phyloP scores from a whole-genome alignment of 2,888 invertebrate genomes.

The Harpagoxenus sublaevis region DNA sequence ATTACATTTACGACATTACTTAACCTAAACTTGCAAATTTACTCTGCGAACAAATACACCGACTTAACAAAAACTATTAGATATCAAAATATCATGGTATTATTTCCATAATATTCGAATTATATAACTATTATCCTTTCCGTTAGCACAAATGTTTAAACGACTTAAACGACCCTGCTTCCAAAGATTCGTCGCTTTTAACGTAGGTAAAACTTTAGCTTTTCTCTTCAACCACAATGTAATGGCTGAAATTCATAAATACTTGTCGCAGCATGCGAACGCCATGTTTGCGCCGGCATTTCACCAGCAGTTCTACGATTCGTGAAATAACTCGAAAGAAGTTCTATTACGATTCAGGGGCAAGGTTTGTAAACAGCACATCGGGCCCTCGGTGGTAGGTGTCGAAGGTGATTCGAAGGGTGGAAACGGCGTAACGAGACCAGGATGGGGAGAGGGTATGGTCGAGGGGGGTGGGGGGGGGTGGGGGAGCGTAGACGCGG shows the following conservation, averaged over 20 bases:
- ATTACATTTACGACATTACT: background rate
- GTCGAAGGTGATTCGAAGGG: slow-evolving; percentile 73
- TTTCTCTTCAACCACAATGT: slow-evolving; percentile 3
- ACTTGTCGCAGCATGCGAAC: background rate
- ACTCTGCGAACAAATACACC: background rate
- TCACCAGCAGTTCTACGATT: slow-evolving; percentile 35
- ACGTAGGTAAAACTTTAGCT: background rate
- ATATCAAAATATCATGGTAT: background rate
- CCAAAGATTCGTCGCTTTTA: background rate
- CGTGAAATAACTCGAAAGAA: slow-evolving; percentile 78
- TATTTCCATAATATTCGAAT: slow-evolving; percentile 16
- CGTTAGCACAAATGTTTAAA: background rate
- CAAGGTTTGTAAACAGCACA: slow-evolving; percentile 80
- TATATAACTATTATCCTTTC: background rate
- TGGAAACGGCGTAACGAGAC: slow-evolving; percentile 58
- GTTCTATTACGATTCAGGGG: slow-evolving; percentile 78
- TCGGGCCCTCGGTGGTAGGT: slow-evolving; percentile 65
- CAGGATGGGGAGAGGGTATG: slow-evolving; percentile 19
- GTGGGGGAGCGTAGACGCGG: background rate
- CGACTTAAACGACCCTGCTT: background rate
- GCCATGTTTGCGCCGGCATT: background rate
- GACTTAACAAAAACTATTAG: background rate
- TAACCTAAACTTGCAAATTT: background rate
- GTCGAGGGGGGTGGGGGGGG: background rate
- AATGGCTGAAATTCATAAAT: slow-evolving; percentile 29